These are phyloP conservation scores for Cecropterus lyciades DNA, from an alignment of 1,140 invertebrate genomes.

Conservation along the genomic window DNA sequence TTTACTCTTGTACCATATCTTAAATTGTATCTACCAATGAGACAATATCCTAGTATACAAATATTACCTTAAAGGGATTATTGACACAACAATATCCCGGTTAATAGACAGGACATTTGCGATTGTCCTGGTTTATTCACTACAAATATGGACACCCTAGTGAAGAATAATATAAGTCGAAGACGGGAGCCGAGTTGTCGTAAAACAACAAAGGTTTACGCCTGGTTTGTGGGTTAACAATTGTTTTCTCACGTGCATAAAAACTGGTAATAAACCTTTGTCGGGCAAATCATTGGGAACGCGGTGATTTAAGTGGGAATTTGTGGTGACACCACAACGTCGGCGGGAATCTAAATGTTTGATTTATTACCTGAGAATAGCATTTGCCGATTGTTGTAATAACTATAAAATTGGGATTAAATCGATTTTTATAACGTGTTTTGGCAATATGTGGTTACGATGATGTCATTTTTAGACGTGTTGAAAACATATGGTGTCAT, in stretches of 20 bases:
- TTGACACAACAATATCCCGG: not conserved
- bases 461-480: too few species aligned
- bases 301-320: conserved; percentile 35
- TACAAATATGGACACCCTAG: not conserved
- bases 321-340: conserved; percentile 5
- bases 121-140: not conserved
- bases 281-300: conserved; percentile 38
- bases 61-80: too few species aligned
- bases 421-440: too few species aligned
- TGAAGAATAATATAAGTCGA: conserved; percentile 55
- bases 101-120: not conserved
- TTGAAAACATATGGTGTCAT: too few species aligned
- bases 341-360: not conserved
- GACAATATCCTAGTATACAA: too few species aligned
- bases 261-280: conserved; percentile 52
- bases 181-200: conserved; percentile 51
- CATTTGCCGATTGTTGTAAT: too few species aligned
- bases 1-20: too few species aligned
- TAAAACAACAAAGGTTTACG: conserved; percentile 61
- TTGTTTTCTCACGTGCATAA: conserved; percentile 69
- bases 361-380: not conserved
- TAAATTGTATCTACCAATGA: too few species aligned
- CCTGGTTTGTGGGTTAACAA: conserved; percentile 56
- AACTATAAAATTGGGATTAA: too few species aligned
- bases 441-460: too few species aligned